Base-by-base conservation (phyloP, 1,140 invertebrate genomes). In the Brevipalpus yothersi region DNA sequence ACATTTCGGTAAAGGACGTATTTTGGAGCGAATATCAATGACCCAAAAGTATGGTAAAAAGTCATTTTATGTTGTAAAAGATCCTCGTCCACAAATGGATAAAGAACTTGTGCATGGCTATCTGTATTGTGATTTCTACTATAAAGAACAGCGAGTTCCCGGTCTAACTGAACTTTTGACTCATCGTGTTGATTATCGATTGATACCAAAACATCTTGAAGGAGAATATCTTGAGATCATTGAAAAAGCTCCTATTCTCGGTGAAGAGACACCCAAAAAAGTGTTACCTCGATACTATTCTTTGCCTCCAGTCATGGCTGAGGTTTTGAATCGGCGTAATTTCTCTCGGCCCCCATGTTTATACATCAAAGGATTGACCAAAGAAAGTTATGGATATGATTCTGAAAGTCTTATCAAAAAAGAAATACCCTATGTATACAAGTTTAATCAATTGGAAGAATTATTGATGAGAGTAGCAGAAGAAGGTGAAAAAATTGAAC, bases 31-130 rank as follows among this genome's bases (percentile, higher is more conserved):
- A 53, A 12, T n/a, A 7, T 19, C 51, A 23, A 13, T 47, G 13
- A 54, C 45, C 19, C 45, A 31, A 15, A 47, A 62, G 13, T 56
- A 60, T 60, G 40, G 42, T 19, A 58, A 62, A 41, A 55, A 56
- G 40, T 49, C 40, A 10, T 65, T 56, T 60, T 64, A 65, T 56
- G 58, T 62, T 17, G 53, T 65, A 13, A 60, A 58, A 56, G 53
- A 60, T 17, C 63, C 60, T 7, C 41, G 62, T n/a, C 64, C 64
- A n/a, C 41, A 56, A 13, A 65, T 65, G 64, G 63, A 64, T 51
- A 39, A 58, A 9, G 63, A 65, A n/a, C 47, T 63, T 13, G 56
- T 45, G 23, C 56, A n/a, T 40, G 62, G 62, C 19, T 40, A 31
- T 1, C 21, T 63, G 41, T 63, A 53, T 23, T 45, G 40, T 31